These are phyloP conservation scores for Limenitis camilla DNA, from an alignment of 2,888 invertebrate species.

Conservation along the genomic window DNA sequence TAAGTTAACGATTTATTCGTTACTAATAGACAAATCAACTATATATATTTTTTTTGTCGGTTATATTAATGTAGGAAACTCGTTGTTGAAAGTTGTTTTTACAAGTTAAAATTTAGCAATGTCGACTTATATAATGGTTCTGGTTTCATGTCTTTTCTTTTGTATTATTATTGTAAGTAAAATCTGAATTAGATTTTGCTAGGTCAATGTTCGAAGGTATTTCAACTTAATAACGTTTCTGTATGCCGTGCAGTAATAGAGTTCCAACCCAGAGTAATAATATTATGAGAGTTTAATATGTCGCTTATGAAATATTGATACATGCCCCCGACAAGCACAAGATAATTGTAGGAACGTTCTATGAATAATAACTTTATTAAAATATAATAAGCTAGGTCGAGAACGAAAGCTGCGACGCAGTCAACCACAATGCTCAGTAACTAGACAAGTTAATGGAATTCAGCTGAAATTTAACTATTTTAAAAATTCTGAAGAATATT, in stretches of 20 bases:
- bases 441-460: slow-evolving; percentile 42
- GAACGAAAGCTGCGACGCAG: slow-evolving; percentile 4
- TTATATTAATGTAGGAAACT: no score
- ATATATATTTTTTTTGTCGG: no score
- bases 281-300: slow-evolving; percentile 23
- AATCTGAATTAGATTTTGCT: no score
- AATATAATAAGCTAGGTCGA: slow-evolving; percentile 32
- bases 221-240: neutral
- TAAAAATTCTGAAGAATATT: slow-evolving; percentile 18
- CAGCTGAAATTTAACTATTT: slow-evolving; percentile 35
- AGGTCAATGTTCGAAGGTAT: no score
- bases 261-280: slow-evolving; percentile 17
- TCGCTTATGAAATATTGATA: slow-evolving; percentile 34
- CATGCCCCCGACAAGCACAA: slow-evolving; percentile 15
- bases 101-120: no score
- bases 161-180: no score
- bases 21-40: no score
- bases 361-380: slow-evolving; percentile 53
- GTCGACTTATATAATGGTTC: no score
- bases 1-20: no score
- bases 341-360: slow-evolving; percentile 47
- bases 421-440: slow-evolving; percentile 31
- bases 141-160: no score
- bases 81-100: no score
- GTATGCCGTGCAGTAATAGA: slow-evolving; percentile 12